Evolutionary conservation across 64 coral and sea anemone species (phyloP).

Genomic region (Pocillopora verrucosa): DNA sequence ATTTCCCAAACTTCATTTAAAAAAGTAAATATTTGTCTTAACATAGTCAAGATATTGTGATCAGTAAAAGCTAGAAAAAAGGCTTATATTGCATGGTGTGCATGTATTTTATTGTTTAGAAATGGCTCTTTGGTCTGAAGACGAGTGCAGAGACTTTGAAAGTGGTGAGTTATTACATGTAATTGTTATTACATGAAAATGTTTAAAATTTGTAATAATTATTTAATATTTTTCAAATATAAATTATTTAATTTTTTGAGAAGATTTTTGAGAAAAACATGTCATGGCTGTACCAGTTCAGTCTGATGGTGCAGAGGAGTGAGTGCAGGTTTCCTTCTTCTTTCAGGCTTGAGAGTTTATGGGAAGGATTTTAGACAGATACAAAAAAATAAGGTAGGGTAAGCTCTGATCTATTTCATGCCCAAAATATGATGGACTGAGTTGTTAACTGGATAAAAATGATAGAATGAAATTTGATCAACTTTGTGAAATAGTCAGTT

Average conservation of each 20-base stretch:
- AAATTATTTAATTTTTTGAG: too few species aligned
- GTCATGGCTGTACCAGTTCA: neutral
- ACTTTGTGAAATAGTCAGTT: too few species aligned
- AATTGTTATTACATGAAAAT: too few species aligned
- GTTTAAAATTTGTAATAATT: too few species aligned
- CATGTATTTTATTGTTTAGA: constrained; percentile 44
- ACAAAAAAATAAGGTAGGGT: constrained; percentile 88
- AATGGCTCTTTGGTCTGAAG: constrained; percentile 99
- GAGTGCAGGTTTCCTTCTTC: neutral
- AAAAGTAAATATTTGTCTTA: neutral
- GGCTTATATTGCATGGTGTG: too few species aligned
- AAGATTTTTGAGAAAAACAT: neutral
- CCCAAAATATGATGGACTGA: neutral
- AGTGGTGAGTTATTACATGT: constrained; percentile 65
- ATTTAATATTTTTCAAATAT: too few species aligned
- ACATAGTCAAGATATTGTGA: neutral
- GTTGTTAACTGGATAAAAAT: neutral
- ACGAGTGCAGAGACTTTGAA: constrained; percentile 98
- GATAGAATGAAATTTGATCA: too few species aligned
- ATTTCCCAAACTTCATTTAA: neutral
- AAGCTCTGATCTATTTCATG: neutral
- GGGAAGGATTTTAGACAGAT: constrained; percentile 97
- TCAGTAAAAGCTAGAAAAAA: neutral
- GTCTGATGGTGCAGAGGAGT: too few species aligned
- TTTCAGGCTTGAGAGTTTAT: constrained; percentile 84